Conservation (phyloP, 1,140 invertebrate species). For the Tetramorium alpestre region DNA sequence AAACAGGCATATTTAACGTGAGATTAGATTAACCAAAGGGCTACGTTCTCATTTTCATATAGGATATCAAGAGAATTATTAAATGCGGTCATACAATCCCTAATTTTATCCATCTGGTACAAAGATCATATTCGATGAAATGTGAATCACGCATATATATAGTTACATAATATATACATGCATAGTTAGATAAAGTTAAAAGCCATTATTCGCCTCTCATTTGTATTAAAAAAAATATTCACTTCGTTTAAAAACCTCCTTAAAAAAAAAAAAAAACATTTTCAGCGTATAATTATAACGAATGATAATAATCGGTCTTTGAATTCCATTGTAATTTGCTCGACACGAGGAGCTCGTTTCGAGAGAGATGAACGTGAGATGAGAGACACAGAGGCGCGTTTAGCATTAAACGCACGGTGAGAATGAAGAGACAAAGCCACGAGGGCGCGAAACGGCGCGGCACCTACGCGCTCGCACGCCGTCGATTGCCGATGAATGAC, state of each 20-base stretch:
- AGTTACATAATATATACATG: too few relatives aligned
- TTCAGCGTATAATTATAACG: too few relatives aligned
- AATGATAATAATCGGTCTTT: neutral
- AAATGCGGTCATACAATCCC: constrained; percentile 6
- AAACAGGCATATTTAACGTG: neutral
- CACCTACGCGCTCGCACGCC: constrained; percentile 54
- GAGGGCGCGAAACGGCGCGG: constrained; percentile 19
- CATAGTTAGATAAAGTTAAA: neutral
- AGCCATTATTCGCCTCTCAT: neutral
- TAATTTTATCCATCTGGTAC: constrained; percentile 5
- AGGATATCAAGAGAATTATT: neutral
- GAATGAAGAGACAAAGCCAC: constrained; percentile 31
- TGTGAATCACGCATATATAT: neutral
- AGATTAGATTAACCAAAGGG: constrained; percentile 36
- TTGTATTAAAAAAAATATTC: neutral
- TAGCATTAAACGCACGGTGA: constrained; percentile 40
- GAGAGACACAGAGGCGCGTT: constrained; percentile 5
- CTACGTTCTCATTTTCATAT: constrained; percentile 10
- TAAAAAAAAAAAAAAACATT: neutral
- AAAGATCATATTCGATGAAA: constrained; percentile 21
- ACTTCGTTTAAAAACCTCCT: neutral
- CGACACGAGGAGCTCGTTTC: neutral
- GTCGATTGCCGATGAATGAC: constrained; percentile 77
- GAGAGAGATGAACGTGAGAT: constrained; percentile 48
- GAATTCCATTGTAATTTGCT: neutral